Evolutionary conservation across 2,888 invertebrate genomes (phyloP).

Genomic region (Sphaerophoria taeniata): DNA sequence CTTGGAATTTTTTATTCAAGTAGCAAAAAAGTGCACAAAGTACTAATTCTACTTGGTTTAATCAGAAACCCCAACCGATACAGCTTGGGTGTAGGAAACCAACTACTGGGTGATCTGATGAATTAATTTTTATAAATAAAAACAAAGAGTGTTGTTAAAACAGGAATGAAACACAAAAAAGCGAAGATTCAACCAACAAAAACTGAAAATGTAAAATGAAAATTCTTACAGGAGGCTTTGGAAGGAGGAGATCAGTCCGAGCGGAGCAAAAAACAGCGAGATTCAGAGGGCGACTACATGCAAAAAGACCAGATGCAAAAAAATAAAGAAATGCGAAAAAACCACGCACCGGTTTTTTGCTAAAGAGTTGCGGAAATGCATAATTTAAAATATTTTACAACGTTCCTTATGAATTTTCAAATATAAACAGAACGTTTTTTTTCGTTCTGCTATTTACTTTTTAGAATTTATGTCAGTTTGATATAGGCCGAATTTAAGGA

Average conservation of each 20-base stretch:
- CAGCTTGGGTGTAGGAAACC: slow-evolving; percentile 14
- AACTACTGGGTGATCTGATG: slow-evolving; percentile 31
- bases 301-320: slow-evolving; percentile 3
- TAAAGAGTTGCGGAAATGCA: slow-evolving; percentile 73
- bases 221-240: slow-evolving; percentile 36
- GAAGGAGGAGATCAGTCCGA: slow-evolving; percentile 5
- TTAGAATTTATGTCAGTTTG: neutral
- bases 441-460: neutral
- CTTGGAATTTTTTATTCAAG: slow-evolving; percentile 54
- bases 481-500: slow-evolving; percentile 43
- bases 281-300: slow-evolving; percentile 8
- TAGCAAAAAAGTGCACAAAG: slow-evolving; percentile 43
- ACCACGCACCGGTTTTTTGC: slow-evolving; percentile 53
- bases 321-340: neutral
- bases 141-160: slow-evolving; percentile 24
- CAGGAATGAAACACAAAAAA: neutral
- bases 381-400: slow-evolving; percentile 73
- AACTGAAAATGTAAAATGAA: neutral
- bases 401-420: slow-evolving; percentile 74
- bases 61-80: neutral
- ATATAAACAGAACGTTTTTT: slow-evolving; percentile 48
- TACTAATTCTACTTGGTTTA: slow-evolving; percentile 56
- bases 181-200: neutral
- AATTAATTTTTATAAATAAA: slow-evolving; percentile 66
- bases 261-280: neutral